Evolutionary conservation across 2,888 invertebrate genomes (phyloP).

Genomic region (Zhuqinia jingwanae): DNA sequence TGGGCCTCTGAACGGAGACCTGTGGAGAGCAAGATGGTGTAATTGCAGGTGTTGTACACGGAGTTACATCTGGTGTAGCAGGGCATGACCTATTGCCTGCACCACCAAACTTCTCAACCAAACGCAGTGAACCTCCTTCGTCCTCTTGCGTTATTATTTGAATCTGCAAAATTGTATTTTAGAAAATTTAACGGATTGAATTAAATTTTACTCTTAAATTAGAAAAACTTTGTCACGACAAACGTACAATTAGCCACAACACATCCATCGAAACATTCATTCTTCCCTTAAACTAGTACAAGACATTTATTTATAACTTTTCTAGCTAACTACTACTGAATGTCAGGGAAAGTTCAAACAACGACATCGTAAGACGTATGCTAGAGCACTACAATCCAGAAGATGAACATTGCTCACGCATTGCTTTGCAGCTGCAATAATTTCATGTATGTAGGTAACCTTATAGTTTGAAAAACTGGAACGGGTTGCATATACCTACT

Average conservation of each 20-base stretch:
- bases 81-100: slow-evolving; percentile 66
- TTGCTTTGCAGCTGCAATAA: too few species aligned
- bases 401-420: too few species aligned
- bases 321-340: too few species aligned
- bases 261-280: not conserved
- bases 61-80: slow-evolving; percentile 76
- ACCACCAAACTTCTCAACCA: slow-evolving; percentile 74
- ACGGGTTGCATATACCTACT: too few species aligned
- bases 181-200: slow-evolving; percentile 58
- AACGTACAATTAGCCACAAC: not conserved
- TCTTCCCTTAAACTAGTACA: too few species aligned
- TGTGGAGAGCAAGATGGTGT: slow-evolving; percentile 78
- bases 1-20: slow-evolving; percentile 63
- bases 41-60: slow-evolving; percentile 75
- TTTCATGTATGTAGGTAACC: too few species aligned
- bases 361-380: too few species aligned
- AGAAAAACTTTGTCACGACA: not conserved
- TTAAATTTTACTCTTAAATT: slow-evolving; percentile 7
- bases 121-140: slow-evolving; percentile 67
- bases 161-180: slow-evolving; percentile 63
- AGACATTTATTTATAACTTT: too few species aligned
- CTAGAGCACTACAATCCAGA: too few species aligned
- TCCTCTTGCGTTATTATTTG: slow-evolving; percentile 69
- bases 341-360: too few species aligned
- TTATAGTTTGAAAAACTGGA: too few species aligned